Base-by-base conservation (phyloP, 2,113 vertebrate genomes). In the Geococcyx californianus region DNA sequence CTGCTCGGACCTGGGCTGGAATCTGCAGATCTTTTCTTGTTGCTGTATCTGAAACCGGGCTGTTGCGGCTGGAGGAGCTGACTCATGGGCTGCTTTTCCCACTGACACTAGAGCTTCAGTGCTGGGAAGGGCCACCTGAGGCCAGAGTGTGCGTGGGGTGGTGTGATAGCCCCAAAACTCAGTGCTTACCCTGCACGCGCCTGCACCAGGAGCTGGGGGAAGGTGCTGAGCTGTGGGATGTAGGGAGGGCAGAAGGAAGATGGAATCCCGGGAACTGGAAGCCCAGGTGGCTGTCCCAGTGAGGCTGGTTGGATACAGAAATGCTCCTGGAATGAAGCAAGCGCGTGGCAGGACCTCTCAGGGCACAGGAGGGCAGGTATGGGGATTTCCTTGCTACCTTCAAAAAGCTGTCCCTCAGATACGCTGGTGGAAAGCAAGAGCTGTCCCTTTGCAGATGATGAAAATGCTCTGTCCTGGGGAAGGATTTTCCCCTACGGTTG, bases 11-110 rank as follows among this genome's bases (percentile, higher is more conserved):
- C 47, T 42, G 40, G 21, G 17, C 28, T 63, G 62, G 29, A 92
- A 11, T 42, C 45, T 45, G 33, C 0, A 4, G 25, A 25, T 49
- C 0, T 0, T 4, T 26, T 45, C 55, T 47, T 45, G 24, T 29
- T 4, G 38, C 58, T 79, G 42, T 63, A 29, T 21, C 49, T 16
- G 3, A 52, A 54, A 3, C 1, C 1, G 20, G 78, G 28, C 1
- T 6, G 49, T 56, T 59, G 28, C 3, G 2, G 18, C 51, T 76
- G 66, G 13, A 68, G 33, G 11, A 76, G 55, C 58, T 26, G 21
- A 7, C 11, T 45, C 52, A 63, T 6, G 4, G 2, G 7, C 10
- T 12, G 40, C 60, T 49, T 54, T 7, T 90, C 19, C 56, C 24
- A 14, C 16, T 84, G 74, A 44, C 28, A 66, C 15, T 59, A 24